Percentiles rank a stretch among this genome's conserved stretches.
These are phyloP conservation scores for Phataginus tricuspis DNA, from an alignment of 2,797 vertebrate species.

Conservation along the genomic window DNA sequence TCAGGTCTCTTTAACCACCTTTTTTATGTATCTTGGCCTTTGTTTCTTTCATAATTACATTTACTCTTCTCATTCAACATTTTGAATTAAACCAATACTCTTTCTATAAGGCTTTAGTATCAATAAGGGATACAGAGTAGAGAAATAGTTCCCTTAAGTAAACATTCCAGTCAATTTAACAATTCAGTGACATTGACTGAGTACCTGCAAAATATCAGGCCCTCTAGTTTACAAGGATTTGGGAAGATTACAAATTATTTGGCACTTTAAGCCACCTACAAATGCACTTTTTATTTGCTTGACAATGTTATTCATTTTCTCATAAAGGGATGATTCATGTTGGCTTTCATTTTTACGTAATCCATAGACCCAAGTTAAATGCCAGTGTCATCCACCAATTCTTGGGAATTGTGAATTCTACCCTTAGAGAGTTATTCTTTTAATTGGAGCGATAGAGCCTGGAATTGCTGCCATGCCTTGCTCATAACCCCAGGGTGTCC, in stretches of 20 bases:
- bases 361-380: not conserved
- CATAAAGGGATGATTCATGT: conserved; percentile 28
- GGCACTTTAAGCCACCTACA: not conserved
- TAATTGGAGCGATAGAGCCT: conserved; percentile 52
- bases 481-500: conserved; percentile 50
- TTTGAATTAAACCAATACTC: conserved; percentile 15
- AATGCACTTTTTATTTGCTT: conserved; percentile 46
- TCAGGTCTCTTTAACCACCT: not conserved
- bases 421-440: conserved; percentile 44
- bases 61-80: not conserved
- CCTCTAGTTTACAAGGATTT: conserved; percentile 13
- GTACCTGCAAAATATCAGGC: not conserved
- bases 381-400: not conserved
- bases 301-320: conserved; percentile 49
- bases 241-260: conserved; percentile 30
- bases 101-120: not conserved
- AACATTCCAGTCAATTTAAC: not conserved
- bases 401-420: conserved; percentile 38
- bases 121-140: not conserved
- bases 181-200: not conserved
- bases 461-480: conserved; percentile 25
- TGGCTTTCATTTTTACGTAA: conserved; percentile 51
- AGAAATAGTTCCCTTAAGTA: not conserved
- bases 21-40: not conserved
- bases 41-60: not conserved